Evolutionary conservation across 2,888 invertebrate species (phyloP), one percentile per base, ranked within the genome.

Genomic region (Lycia hirtaria): DNA sequence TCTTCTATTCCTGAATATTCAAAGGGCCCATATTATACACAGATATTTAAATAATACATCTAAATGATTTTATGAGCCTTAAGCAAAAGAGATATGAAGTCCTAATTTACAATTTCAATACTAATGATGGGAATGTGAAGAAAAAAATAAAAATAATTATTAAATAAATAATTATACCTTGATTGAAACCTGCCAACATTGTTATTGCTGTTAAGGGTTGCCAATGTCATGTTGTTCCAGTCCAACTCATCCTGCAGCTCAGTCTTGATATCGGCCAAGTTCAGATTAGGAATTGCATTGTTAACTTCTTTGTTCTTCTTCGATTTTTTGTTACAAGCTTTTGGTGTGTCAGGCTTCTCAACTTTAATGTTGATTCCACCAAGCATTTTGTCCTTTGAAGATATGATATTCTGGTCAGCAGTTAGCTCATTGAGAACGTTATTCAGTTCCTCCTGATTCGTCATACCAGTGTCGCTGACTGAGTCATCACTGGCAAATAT

Each of bases 401-500:
- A 64, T 28, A 71, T 56, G 38, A 77, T 51, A 15, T 81, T 73
- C 0, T 73, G 59, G 30, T 73, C 66, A 5, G 72, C 62, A 17
- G 78, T 69, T 6, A 81, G 63, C 32, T 88, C 85, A 50, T 81
- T 73, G 2, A 88, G 68, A 15, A 78, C 68, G 65, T 76, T 81
- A 38, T 79, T 77, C 19, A 80, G 67, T 17, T 88, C 88, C 44
- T 90, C 91, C 9, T 73, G 53, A 10, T 75, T 61, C 28, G 75
- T 62, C 0, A 83, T 62, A 7, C 91, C 87, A 28, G 84, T 78
- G 53, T 92, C 92, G 62, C 90, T 88, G 0, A 81, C 79, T 9
- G 92, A 91, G 63, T 92, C 92, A 65, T 92, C 92, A 67, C 89
- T 91, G 41, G 92, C 92, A 75, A 93, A 92, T 72, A 92, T 92